Evolutionary conservation across 2,888 invertebrate genomes (phyloP), one percentile per base, ranked within the genome.

Genomic region (Neelides folsomi): DNA sequence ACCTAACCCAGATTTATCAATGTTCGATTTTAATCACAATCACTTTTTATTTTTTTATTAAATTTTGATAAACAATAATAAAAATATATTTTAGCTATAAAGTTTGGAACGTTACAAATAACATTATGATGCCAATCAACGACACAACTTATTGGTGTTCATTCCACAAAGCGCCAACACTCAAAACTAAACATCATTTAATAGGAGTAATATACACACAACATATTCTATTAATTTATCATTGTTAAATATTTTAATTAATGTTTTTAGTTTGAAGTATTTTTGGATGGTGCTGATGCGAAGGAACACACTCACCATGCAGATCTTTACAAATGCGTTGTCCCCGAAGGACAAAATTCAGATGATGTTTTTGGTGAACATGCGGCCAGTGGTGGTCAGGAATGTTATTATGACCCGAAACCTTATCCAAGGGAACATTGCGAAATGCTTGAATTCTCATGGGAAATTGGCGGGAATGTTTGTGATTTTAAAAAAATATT

Each of bases 111-210:
- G 15, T 43, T 18, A 16, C 13, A 4, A 13, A n/a, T 16, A 15
- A n/a, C 13, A 19, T 19, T 13, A 43, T 18, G 5, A 43, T 43
- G 43, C 43, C 43, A n/a, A n/a, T 18, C 4, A 18, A 16, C 5
- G n/a, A 15, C 15, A 43, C 43, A 19, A 15, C 43, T 15, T 43
- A 43, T 18, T 43, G 43, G 43, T 43, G 43, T 19, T 15, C 43
- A 5, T 16, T 43, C 6, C 19, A 43, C 18, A 43, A 18, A 19
- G 18, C 15, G 3, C 43, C 43, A 7, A 6, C 39, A 16, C 13
- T 16, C 8, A 6, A 43, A 5, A 13, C 2, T 2, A 43, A 27
- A 7, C 27, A 27, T 27, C 27, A 27, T 27, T 27, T 27, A 27
- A 27, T 27, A 5, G 27, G 27, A 27, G 27, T 27, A 27, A 27